These are phyloP conservation scores for Toxonevra muliebris DNA, from an alignment of 2,888 invertebrate genomes.

Conservation along the genomic window DNA sequence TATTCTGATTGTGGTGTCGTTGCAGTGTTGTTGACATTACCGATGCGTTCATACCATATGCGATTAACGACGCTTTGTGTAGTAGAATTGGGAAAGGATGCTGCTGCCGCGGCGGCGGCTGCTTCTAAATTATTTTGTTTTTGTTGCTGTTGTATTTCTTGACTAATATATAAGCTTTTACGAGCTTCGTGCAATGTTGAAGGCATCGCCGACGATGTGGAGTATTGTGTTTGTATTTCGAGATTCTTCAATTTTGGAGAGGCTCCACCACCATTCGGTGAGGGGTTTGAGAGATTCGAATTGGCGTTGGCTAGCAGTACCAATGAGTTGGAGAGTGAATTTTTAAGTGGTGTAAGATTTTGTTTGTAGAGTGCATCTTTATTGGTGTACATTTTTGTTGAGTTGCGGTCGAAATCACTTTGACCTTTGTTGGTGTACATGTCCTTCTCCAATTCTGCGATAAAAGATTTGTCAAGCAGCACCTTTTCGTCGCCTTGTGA, in stretches of 20 bases:
- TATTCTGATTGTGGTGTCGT: constrained; percentile 48
- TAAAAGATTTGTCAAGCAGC: constrained; percentile 70
- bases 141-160: constrained; percentile 40
- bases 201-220: too few relatives aligned
- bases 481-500: constrained; percentile 52
- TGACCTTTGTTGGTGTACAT: constrained; percentile 63
- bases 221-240: constrained; percentile 36
- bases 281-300: constrained; percentile 49
- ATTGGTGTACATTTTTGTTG: constrained; percentile 57
- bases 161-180: constrained; percentile 39
- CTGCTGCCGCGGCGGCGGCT: constrained; percentile 22
- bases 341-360: constrained; percentile 59
- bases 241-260: constrained; percentile 51
- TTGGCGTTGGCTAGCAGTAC: constrained; percentile 9
- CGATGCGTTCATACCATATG: constrained; percentile 67
- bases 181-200: constrained; percentile 20
- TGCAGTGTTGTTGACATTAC: constrained; percentile 15
- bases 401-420: constrained; percentile 62
- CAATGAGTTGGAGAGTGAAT: constrained; percentile 34
- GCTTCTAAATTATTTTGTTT: constrained; percentile 56
- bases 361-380: constrained; percentile 59
- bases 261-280: constrained; percentile 43
- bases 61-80: constrained; percentile 65
- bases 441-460: constrained; percentile 74
- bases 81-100: constrained; percentile 36